Percentiles rank a stretch among this genome's conserved stretches.
phyloP scores from a whole-genome alignment of 2,888 invertebrate genomes.

The Pegoplata infirma region DNA sequence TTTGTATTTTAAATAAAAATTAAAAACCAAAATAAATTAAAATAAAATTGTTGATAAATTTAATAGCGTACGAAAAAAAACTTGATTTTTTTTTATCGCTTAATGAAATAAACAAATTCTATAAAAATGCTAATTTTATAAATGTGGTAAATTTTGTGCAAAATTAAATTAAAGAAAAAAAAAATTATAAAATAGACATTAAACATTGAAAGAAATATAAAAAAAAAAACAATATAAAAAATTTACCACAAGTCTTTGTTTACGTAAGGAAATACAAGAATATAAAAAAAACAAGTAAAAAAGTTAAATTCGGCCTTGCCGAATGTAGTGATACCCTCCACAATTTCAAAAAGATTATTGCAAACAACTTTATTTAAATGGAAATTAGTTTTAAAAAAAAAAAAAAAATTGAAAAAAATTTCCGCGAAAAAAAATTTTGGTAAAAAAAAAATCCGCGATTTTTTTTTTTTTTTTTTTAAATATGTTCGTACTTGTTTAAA shows the following conservation, averaged over 20 bases:
- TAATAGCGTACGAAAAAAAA: neutral
- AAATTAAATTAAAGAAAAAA: slow-evolving; percentile 11
- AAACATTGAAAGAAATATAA: neutral
- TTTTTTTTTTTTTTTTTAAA: too few species aligned
- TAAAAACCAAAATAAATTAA: slow-evolving; percentile 14
- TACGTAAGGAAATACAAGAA: neutral
- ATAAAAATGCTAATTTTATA: slow-evolving; percentile 39
- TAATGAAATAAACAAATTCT: slow-evolving; percentile 1
- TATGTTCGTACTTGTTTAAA: too few species aligned
- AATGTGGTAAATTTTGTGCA: slow-evolving; percentile 4
- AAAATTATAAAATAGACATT: neutral
- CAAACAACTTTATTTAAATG: too few species aligned
- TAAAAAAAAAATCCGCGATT: too few species aligned
- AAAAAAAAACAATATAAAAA: neutral
- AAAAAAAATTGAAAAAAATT: neutral
- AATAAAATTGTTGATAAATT: slow-evolving; percentile 29
- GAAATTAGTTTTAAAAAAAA: neutral
- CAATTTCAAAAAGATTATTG: too few species aligned
- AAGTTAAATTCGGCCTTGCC: too few species aligned
- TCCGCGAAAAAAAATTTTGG: neutral
- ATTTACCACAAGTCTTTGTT: slow-evolving; percentile 14
- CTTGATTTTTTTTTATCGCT: slow-evolving; percentile 17
- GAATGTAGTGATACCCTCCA: too few species aligned
- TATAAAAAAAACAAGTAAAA: neutral
- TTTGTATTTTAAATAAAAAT: neutral